Evolutionary conservation across 2,888 invertebrate species (phyloP).

Genomic region (Leucophora obtusa): DNA sequence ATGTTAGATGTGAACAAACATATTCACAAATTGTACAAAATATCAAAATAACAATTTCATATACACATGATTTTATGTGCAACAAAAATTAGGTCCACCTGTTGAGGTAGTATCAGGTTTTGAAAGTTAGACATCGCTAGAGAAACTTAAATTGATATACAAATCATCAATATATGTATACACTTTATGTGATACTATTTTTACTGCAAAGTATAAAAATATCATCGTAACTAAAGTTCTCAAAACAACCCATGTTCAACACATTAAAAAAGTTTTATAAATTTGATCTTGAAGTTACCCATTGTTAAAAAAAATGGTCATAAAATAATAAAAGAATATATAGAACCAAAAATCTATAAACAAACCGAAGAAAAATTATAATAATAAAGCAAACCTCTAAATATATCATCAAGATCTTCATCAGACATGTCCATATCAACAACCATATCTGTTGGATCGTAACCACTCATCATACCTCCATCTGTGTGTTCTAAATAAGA

Average conservation of each 20-base stretch:
- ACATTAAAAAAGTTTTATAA: constrained; percentile 10
- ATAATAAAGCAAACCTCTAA: constrained; percentile 73
- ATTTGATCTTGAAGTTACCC: constrained; percentile 49
- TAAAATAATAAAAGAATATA: constrained; percentile 1
- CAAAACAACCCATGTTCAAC: constrained; percentile 57
- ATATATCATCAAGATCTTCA: constrained; percentile 82
- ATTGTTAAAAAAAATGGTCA: constrained; percentile 14
- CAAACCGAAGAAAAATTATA: constrained; percentile 52
- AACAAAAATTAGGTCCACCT: no score
- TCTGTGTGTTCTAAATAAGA: constrained; percentile 72
- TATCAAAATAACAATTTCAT: no score
- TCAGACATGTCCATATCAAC: constrained; percentile 94
- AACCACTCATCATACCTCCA: constrained; percentile 69
- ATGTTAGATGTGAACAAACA: no score
- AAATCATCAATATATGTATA: no score
- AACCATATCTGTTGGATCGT: constrained; percentile 83
- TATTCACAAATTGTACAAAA: no score
- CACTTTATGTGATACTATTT: no score
- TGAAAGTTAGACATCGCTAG: no score
- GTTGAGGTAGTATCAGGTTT: no score
- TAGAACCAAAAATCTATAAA: constrained; percentile 23
- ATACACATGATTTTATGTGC: no score
- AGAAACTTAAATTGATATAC: no score
- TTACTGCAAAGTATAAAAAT: no score
- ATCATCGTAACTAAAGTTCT: not conserved